Percentiles rank a stretch among this genome's conserved stretches.
These are phyloP conservation scores for Prietella phreatophila DNA, from an alignment of 2,113 vertebrate genomes.

Conservation along the genomic window DNA sequence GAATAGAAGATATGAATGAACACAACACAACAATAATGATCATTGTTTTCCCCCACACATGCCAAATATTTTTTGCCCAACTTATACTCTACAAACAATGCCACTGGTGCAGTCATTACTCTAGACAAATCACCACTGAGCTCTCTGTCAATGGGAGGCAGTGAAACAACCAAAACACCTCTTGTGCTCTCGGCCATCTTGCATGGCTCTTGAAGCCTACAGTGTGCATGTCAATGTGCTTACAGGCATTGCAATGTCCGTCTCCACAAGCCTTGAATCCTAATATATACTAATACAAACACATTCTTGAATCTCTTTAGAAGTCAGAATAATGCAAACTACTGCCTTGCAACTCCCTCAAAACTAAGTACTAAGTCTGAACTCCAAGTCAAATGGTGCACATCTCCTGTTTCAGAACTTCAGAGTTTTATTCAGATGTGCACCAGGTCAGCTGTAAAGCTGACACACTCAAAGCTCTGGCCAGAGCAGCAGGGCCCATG, in stretches of 20 bases:
- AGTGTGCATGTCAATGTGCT: slow-evolving; percentile 9
- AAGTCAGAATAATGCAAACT: slow-evolving; percentile 34
- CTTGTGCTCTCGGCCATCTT: neutral
- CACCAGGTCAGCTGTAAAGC: slow-evolving; percentile 24
- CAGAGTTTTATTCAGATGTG: slow-evolving; percentile 43
- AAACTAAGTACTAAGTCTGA: slow-evolving; percentile 24
- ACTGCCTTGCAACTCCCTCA: neutral
- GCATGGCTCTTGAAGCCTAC: neutral
- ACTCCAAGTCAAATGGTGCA: slow-evolving; percentile 17
- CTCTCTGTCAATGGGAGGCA: slow-evolving; percentile 7
- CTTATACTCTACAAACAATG: slow-evolving; percentile 24
- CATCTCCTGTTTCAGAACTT: slow-evolving; percentile 31
- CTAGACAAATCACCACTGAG: slow-evolving; percentile 31
- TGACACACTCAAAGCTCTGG: slow-evolving; percentile 25
- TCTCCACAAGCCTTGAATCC: neutral
- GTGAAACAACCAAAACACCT: slow-evolving; percentile 27
- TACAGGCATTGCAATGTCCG: neutral
- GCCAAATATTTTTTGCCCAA: slow-evolving; percentile 17
- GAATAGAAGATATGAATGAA: slow-evolving; percentile 34
- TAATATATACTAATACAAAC: slow-evolving; percentile 33
- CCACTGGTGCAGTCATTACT: slow-evolving; percentile 15
- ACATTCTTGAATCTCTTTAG: slow-evolving; percentile 28
- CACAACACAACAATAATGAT: slow-evolving; percentile 25
- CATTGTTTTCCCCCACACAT: slow-evolving; percentile 28
- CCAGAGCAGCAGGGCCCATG: slow-evolving; percentile 29